These are phyloP conservation scores for Chrysochloris asiatica DNA, from an alignment of 2,113 vertebrate genomes.

Conservation along the genomic window DNA sequence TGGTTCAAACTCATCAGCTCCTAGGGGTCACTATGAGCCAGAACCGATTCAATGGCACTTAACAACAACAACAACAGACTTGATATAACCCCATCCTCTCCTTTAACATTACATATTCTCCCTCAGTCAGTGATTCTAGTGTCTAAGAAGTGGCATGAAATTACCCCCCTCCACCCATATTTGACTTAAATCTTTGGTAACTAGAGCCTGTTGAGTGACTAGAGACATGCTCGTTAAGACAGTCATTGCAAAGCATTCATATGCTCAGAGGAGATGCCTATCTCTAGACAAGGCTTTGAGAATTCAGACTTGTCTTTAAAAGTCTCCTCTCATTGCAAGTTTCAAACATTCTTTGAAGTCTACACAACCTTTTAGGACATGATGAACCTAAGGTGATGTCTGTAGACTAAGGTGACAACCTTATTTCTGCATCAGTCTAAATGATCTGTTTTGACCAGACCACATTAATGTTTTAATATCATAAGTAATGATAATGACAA, in stretches of 20 bases:
- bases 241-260: no score
- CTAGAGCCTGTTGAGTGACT: no score
- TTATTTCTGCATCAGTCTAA: constrained; percentile 31
- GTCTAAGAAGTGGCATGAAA: neutral
- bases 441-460: neutral
- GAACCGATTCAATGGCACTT: no score
- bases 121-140: neutral
- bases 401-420: neutral
- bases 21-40: no score
- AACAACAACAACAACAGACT: no score
- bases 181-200: neutral
- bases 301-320: constrained; percentile 12
- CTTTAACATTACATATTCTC: neutral
- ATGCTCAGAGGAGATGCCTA: no score
- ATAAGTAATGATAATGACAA: neutral
- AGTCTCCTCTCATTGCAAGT: neutral
- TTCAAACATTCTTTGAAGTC: constrained; percentile 8
- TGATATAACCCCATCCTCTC: no score
- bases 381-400: neutral
- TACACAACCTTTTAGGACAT: neutral
- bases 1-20: no score
- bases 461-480: neutral
- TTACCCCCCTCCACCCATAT: neutral
- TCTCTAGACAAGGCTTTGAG: constrained; percentile 1
- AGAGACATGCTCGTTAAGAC: no score